Evolutionary conservation across 2,113 vertebrate species (phyloP), one percentile per base, ranked within the genome.

Genomic region (Australoheros scitulus): DNA sequence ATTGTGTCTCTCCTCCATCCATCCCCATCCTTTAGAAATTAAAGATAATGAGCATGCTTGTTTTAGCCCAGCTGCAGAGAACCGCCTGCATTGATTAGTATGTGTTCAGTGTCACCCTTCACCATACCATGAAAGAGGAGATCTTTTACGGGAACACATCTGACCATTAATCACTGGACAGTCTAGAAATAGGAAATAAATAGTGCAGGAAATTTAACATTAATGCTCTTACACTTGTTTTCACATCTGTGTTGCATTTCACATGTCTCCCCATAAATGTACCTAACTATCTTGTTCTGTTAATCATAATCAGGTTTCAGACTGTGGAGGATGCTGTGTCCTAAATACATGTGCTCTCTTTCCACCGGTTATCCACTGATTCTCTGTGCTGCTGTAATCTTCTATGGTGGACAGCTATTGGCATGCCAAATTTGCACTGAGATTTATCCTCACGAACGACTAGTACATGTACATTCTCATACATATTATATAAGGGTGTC

Each of bases 1-100:
- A 82, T 57, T 60, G 70, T 61, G 68, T 88, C 74, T 83, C 75
- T 83, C 82, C 68, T 90, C 70, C 61, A 81, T 89, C 84, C 77
- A 26, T 89, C 85, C 75, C 65, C 80, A 80, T 88, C 89, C 88
- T 91, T 93, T 92, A 88, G 91, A 92, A 90, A 93, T 89, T 86
- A 87, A 88, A 91, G 83, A 93, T 94, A 94, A 91, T 91, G 91
- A 92, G 87, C 26, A 59, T 36, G 78, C 89, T 92, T 93, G 92
- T 94, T 92, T 90, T 76, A 85, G 82, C 74, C 90, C 93, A 93
- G 93, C 92, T 92, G 92, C 87, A 50, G 82, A 65, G 87, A 86
- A 81, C 60, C 57, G 82, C 60, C 68, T 77, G 79, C 78, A 89
- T 87, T 91, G 89, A 94, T 94, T 91, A 92, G 82, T 92, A 91